phyloP scores from a whole-genome alignment of 2,888 invertebrate species.

The Apamea epomidion region DNA sequence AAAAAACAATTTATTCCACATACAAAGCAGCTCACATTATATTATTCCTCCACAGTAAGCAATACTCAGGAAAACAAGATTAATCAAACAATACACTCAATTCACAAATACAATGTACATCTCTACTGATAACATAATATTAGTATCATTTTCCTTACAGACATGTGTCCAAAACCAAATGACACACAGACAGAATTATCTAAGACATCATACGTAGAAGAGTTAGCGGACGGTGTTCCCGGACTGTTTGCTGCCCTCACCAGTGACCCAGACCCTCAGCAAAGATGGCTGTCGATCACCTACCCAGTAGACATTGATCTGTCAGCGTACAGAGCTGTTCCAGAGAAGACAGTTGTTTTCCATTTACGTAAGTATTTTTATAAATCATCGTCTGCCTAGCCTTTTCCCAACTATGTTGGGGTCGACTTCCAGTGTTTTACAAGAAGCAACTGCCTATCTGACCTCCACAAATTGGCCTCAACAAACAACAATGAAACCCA shows the following conservation, averaged over 20 bases:
- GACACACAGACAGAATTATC: slow-evolving; percentile 93
- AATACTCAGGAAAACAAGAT: slow-evolving; percentile 1
- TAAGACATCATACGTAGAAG: slow-evolving; percentile 95
- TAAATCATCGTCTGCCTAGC: not conserved
- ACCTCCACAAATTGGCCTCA: not conserved
- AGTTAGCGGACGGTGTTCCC: slow-evolving; percentile 94
- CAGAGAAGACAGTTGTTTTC: slow-evolving; percentile 93
- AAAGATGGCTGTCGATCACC: slow-evolving; percentile 96
- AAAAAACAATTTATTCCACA: not conserved
- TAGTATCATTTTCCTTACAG: slow-evolving; percentile 86
- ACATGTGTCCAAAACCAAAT: slow-evolving; percentile 97
- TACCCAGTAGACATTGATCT: slow-evolving; percentile 94
- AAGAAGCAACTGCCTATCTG: not conserved
- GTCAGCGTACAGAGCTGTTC: slow-evolving; percentile 91
- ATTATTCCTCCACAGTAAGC: not conserved
- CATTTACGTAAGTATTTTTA: slow-evolving; percentile 92
- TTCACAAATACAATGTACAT: slow-evolving; percentile 44
- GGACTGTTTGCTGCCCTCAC: slow-evolving; percentile 96
- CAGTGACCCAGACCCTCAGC: slow-evolving; percentile 93
- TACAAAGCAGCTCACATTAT: not conserved
- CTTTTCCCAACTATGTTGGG: not conserved
- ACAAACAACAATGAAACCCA: not conserved
- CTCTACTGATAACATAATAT: slow-evolving; percentile 18
- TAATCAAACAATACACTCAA: slow-evolving; percentile 2
- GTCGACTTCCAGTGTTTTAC: not conserved